Evolutionary conservation across 1,140 invertebrate genomes (phyloP).

Genomic region (Parapsyche elsis): DNA sequence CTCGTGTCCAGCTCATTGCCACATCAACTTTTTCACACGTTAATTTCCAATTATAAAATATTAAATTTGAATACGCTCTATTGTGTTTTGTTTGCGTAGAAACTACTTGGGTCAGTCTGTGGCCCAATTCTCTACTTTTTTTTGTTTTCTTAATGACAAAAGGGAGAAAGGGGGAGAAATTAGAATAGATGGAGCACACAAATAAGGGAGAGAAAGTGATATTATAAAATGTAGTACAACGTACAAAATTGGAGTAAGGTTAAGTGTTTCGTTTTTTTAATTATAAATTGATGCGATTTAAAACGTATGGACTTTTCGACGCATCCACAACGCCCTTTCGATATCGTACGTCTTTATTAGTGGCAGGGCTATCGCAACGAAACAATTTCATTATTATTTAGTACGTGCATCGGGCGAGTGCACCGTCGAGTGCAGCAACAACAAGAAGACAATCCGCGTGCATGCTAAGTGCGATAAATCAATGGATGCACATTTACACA

Average conservation of each 20-base stretch:
- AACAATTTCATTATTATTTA: constrained; percentile 47
- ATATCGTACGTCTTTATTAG: constrained; percentile 49
- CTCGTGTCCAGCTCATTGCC: too few species aligned
- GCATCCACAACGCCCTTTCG: neutral
- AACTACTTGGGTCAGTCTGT: too few species aligned
- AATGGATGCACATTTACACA: constrained; percentile 43
- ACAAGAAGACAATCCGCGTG: constrained; percentile 36
- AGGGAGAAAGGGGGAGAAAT: too few species aligned
- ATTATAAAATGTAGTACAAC: neutral
- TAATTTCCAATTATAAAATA: too few species aligned
- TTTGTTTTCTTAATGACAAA: too few species aligned
- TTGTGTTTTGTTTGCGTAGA: too few species aligned
- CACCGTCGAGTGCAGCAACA: constrained; percentile 22
- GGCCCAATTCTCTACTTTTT: too few species aligned
- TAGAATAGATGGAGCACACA: too few species aligned
- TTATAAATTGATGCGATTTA: neutral
- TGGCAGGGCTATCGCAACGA: constrained; percentile 42
- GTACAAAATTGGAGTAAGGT: too few species aligned
- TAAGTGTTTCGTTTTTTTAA: neutral
- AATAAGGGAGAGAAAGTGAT: neutral
- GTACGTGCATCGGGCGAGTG: neutral
- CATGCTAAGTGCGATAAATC: constrained; percentile 46
- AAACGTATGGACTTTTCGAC: neutral
- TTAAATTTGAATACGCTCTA: too few species aligned
- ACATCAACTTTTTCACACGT: too few species aligned